Base-by-base conservation (phyloP, 2,113 vertebrate species). In the Thinocorus orbignyianus region DNA sequence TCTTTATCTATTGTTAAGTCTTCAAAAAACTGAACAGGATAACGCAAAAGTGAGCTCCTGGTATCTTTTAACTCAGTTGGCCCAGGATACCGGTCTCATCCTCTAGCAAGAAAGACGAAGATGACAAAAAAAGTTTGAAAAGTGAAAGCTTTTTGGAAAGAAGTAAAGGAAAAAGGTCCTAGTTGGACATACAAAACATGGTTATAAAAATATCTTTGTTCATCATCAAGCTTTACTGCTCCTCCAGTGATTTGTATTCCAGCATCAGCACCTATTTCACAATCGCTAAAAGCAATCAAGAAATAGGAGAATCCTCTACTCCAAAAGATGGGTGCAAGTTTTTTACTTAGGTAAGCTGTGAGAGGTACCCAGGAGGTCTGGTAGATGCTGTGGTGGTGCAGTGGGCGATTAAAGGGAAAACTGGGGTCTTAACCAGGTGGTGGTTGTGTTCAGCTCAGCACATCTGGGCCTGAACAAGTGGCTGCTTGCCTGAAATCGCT, bases 1-100 rank as follows among this genome's bases (percentile, higher is more conserved):
- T 77, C 92, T 95, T 92, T 58, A 52, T 62, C 80, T 88, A 17
- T 78, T 92, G 62, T 90, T 83, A 78, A 68, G 37, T 30, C 57
- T 84, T 91, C 37, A 85, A 58, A 94, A 91, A 73, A 14, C 26
- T 48, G 55, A 90, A 37, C 26, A 2, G 16, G 14, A 31, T 60
- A 82, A 61, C 0, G 3, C 44, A 16, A 37, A 71, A 83, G 58
- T 25, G 76, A 88, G 42, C 31, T 88, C 35, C 65, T 18, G 7
- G 39, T 16, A 33, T n/a, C 30, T 94, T 94, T 81, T 46, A 81
- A 76, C 52, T 88, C 61, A 24, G 61, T 23, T 72, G 55, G 60
- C 65, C 44, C 3, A 11, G 39, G 33, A 65, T 80, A 69, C 42
- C 23, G 44, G 24, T 35, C 76, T 96, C 26, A 60, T 80, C 61